These are phyloP conservation scores for Anguilla anguilla DNA, from an alignment of 2,797 vertebrate species.

Conservation along the genomic window DNA sequence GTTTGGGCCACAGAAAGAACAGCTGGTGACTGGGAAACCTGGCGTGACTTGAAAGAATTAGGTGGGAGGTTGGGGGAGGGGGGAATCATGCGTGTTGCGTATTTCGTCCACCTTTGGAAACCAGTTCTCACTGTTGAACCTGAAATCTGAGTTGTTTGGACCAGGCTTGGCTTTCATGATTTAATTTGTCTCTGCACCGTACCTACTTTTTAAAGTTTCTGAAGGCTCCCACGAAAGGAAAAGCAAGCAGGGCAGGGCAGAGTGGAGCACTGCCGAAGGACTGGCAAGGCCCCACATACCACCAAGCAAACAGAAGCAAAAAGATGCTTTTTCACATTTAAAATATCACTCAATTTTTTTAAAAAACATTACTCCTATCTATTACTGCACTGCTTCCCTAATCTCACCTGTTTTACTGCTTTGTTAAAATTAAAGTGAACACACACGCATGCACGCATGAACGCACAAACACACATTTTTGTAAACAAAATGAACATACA, in stretches of 20 bases:
- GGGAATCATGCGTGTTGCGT: neutral
- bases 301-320: neutral
- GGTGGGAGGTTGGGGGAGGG: neutral
- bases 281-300: neutral
- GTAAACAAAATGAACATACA: too few relatives aligned
- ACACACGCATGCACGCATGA: neutral
- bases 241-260: neutral
- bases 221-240: neutral
- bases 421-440: neutral
- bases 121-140: neutral
- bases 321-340: neutral
- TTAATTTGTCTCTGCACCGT: conserved; percentile 1
- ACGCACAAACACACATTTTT: too few relatives aligned
- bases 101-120: conserved; percentile 21
- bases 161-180: neutral
- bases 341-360: neutral
- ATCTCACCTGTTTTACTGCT: neutral
- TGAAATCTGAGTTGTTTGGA: conserved; percentile 9
- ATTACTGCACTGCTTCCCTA: neutral
- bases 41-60: conserved; percentile 19
- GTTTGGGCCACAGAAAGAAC: neutral
- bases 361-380: neutral
- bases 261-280: neutral
- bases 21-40: conserved; percentile 25
- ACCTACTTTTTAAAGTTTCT: neutral